Conservation (phyloP, 2,113 vertebrate genomes). For the Centropus unirufus region DNA sequence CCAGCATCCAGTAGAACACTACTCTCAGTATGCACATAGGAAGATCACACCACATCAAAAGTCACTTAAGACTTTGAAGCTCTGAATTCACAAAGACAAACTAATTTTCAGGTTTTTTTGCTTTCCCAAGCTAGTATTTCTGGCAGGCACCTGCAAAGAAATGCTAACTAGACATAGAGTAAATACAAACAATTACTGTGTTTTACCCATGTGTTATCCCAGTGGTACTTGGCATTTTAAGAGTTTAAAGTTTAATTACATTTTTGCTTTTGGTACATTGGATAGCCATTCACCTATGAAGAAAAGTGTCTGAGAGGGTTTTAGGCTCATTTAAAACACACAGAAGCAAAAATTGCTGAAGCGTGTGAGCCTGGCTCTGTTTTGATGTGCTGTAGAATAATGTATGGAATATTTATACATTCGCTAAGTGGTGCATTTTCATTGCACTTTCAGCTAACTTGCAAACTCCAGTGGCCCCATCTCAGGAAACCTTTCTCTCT, state of each 20-base stretch:
- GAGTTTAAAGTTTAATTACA: constrained; percentile 74
- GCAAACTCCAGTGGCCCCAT: neutral
- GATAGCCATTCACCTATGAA: constrained; percentile 69
- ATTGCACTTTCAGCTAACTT: constrained; percentile 16
- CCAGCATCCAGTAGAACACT: neutral
- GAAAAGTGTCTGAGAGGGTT: constrained; percentile 47
- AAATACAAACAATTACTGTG: constrained; percentile 67
- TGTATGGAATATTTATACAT: constrained; percentile 50
- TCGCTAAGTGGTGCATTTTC: neutral
- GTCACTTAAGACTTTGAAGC: constrained; percentile 39
- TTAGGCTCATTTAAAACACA: constrained; percentile 62
- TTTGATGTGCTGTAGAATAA: constrained; percentile 53
- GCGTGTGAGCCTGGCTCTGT: constrained; percentile 29
- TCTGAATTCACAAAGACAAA: constrained; percentile 18
- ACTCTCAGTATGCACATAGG: neutral
- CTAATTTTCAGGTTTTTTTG: neutral
- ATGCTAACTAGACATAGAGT: constrained; percentile 44
- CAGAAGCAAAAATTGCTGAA: constrained; percentile 43
- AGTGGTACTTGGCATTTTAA: constrained; percentile 60
- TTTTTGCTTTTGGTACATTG: constrained; percentile 71
- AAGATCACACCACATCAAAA: constrained; percentile 25
- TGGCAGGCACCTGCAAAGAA: constrained; percentile 42
- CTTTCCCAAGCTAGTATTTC: constrained; percentile 23
- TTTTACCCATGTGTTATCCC: constrained; percentile 52
- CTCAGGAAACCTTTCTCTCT: neutral